Percentiles rank a stretch among this genome's conserved stretches.
Conservation (phyloP, 2,113 vertebrate genomes). For the Amphiprion percula region DNA sequence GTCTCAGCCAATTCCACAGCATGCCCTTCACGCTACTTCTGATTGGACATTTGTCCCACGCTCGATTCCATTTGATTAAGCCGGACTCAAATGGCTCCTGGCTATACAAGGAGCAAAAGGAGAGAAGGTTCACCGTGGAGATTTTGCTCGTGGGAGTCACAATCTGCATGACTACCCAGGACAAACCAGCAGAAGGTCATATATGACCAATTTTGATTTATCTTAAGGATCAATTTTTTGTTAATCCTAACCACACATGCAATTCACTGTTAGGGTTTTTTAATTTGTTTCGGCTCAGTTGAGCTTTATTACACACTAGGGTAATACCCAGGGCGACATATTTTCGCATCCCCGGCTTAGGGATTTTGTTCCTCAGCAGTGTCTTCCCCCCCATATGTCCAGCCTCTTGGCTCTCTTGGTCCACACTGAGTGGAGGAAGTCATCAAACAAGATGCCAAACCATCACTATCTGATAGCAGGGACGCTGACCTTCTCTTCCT, state of each 20-base stretch:
- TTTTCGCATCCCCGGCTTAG: background rate
- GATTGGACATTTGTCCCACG: conserved; percentile 68
- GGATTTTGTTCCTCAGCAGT: conserved; percentile 8
- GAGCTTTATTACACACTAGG: background rate
- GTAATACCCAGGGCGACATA: conserved; percentile 5
- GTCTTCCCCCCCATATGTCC: background rate
- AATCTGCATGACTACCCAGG: conserved; percentile 17
- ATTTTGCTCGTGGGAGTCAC: conserved; percentile 31
- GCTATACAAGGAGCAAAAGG: conserved; percentile 11
- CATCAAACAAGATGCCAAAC: conserved; percentile 73
- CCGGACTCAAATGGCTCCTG: conserved; percentile 37
- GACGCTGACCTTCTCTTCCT: conserved; percentile 82
- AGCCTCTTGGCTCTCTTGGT: conserved; percentile 41
- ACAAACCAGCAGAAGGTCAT: conserved; percentile 40
- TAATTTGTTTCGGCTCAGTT: background rate
- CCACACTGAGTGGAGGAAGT: conserved; percentile 42
- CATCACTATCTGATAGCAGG: conserved; percentile 69
- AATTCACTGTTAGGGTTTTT: background rate
- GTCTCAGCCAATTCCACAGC: conserved; percentile 44
- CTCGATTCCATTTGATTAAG: conserved; percentile 73
- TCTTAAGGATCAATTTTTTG: background rate
- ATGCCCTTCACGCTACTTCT: conserved; percentile 59
- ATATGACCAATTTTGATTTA: conserved; percentile 7
- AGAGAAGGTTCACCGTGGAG: conserved; percentile 16
- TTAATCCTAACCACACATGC: background rate